Percentiles rank a stretch among this genome's conserved stretches.
phyloP scores from a whole-genome alignment of 1,140 invertebrate species.

The Drosophila santomea region DNA sequence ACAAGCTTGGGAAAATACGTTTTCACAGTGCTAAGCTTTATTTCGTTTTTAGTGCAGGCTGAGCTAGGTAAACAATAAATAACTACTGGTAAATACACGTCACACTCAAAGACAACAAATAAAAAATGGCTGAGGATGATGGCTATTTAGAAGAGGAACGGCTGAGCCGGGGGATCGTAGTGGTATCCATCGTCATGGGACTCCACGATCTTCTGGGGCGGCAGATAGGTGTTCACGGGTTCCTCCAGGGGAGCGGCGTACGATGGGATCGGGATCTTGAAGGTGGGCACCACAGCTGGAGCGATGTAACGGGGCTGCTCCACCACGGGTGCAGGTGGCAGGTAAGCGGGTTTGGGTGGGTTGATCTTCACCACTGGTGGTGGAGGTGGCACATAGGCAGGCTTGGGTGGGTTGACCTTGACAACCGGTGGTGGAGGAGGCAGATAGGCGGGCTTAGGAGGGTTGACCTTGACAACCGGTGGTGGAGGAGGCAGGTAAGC shows the following conservation, averaged over 20 bases:
- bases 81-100: conserved; percentile 67
- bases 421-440: conserved; percentile 36
- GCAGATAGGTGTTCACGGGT: conserved; percentile 60
- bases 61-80: conserved; percentile 65
- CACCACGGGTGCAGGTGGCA: conserved; percentile 38
- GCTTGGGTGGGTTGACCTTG: conserved; percentile 1
- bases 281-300: conserved; percentile 31
- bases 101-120: conserved; percentile 54
- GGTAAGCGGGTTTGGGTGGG: conserved; percentile 41
- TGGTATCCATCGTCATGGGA: conserved; percentile 73
- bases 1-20: conserved; percentile 14
- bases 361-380: conserved; percentile 9
- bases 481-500: conserved; percentile 42
- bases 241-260: conserved; percentile 72
- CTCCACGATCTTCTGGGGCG: conserved; percentile 63
- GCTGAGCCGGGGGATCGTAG: conserved; percentile 59
- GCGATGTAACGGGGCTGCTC: conserved; percentile 31
- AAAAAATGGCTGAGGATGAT: conserved; percentile 42
- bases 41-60: conserved; percentile 45
- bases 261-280: conserved; percentile 76
- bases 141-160: conserved; percentile 62
- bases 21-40: conserved; percentile 37
- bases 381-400: conserved; percentile 39
- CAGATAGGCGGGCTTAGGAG: conserved; percentile 7
- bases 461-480: conserved; percentile 3